Evolutionary conservation across 2,888 invertebrate species (phyloP).

Genomic region (Erebia ligea): DNA sequence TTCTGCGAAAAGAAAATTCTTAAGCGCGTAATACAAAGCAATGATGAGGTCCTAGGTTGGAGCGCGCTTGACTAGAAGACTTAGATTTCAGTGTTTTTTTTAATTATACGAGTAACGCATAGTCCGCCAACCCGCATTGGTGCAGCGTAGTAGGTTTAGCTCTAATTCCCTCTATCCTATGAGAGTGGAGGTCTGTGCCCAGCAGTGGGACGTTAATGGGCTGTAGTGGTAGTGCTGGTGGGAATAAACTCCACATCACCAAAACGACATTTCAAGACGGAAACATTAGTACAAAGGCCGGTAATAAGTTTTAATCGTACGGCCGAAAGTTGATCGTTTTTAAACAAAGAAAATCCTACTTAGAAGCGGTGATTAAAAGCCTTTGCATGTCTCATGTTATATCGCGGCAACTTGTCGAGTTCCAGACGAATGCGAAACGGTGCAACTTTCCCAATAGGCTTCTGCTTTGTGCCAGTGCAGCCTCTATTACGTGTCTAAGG

Average conservation of each 20-base stretch:
- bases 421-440: constrained; percentile 57
- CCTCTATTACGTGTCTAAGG: constrained; percentile 48
- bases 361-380: constrained; percentile 48
- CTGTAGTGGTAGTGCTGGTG: too few species aligned
- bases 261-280: constrained; percentile 10
- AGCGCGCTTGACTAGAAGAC: too few species aligned
- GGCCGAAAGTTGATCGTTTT: constrained; percentile 21
- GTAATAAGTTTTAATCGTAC: constrained; percentile 24
- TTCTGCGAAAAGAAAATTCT: too few species aligned
- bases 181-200: too few species aligned
- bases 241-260: background rate
- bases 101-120: too few species aligned
- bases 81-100: too few species aligned
- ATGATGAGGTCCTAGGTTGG: too few species aligned
- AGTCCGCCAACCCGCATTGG: too few species aligned
- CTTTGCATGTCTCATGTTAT: constrained; percentile 59
- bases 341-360: constrained; percentile 28
- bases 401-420: constrained; percentile 48
- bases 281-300: constrained; percentile 17
- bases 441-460: constrained; percentile 55
- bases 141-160: too few species aligned
- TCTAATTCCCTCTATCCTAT: too few species aligned
- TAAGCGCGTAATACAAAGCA: too few species aligned
- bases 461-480: constrained; percentile 43
- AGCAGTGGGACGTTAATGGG: too few species aligned